Evolutionary conservation across 2,113 vertebrate species (phyloP), one percentile per base, ranked within the genome.

Genomic region (Jacana jacana): DNA sequence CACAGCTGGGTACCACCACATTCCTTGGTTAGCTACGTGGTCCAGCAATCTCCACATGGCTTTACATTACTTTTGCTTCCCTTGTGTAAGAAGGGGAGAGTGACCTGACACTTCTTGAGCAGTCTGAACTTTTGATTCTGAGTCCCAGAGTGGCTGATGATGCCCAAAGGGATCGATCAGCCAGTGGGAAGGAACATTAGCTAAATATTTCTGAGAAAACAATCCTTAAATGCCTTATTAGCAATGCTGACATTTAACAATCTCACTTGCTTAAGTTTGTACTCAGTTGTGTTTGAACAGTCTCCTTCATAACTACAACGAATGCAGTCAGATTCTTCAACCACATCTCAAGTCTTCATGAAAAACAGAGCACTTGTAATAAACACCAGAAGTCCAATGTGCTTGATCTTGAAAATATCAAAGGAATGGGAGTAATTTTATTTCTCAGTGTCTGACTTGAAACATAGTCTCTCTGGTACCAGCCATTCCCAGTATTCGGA

Each of bases 151-250:
- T 10, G 24, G 39, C 27, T 76, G 42, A 51, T 68, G 48, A 11
- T 71, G 18, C 33, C 39, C 44, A 68, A 63, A 88, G 69, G 42
- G 61, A 81, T 91, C 51, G 63, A 12, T 78, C 83, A 91, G 31
- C 8, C 55, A 52, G 28, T 48, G 20, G 57, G 71, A 93, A 82
- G 19, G 54, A 68, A 40, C 27, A 76, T 75, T 48, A 84, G 33
- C 33, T 84, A 78, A 83, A 46, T 75, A 77, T 81, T 93, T 75
- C 80, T 84, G 55, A 73, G 64, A 90, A 92, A 91, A 91, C 23
- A 81, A 16, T 84, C 64, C 33, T 77, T 92, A 63, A 83, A 83
- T 46, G 16, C 55, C 37, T 72, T 63, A 73, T 84, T 75, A 95
- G 12, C 46, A 77, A 48, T 86, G 42, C 33, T 92, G 77, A 48